phyloP scores from a whole-genome alignment of 2,113 vertebrate genomes.

The Ceratotherium simum region DNA sequence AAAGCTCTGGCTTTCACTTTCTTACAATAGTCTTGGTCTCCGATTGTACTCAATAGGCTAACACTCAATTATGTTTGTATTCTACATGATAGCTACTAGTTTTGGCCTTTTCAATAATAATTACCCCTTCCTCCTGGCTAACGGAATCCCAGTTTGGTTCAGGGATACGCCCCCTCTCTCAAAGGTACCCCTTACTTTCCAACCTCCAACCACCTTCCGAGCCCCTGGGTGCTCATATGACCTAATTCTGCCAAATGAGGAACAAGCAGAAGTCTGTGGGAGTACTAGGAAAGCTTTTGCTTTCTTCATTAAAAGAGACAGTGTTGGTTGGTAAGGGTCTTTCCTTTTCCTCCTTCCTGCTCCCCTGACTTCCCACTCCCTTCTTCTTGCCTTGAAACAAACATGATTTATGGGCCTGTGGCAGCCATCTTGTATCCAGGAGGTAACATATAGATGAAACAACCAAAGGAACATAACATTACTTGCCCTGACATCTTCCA shows the following conservation, averaged over 20 bases:
- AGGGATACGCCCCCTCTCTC: accelerated
- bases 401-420: no score
- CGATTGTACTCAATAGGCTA: background rate
- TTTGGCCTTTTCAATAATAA: background rate
- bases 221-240: background rate
- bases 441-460: no score
- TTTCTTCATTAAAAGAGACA: background rate
- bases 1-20: background rate
- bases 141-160: background rate
- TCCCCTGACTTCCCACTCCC: no score
- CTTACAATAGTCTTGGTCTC: background rate
- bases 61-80: background rate
- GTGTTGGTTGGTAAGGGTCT: no score
- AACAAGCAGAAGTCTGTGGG: background rate
- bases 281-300: background rate
- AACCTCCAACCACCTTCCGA: background rate
- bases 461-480: no score
- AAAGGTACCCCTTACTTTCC: background rate
- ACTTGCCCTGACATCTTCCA: no score
- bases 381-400: no score
- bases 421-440: no score
- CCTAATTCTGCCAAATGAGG: background rate
- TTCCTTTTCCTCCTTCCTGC: no score
- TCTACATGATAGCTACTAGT: background rate
- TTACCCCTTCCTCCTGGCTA: background rate